phyloP scores from a whole-genome alignment of 2,113 vertebrate species.

The Cettia cetti region DNA sequence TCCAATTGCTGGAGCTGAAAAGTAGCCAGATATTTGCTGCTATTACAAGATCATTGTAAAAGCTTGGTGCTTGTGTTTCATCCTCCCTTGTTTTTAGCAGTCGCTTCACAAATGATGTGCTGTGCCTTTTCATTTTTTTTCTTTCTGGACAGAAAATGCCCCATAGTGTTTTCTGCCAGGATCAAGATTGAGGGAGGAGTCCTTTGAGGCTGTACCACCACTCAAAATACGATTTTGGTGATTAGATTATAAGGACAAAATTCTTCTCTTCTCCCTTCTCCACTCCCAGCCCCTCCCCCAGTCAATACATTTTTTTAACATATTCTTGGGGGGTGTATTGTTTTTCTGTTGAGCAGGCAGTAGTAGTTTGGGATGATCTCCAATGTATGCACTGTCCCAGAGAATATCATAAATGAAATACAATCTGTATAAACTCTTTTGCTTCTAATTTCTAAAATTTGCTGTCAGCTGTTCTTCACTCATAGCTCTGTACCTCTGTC shows the following conservation, averaged over 20 bases:
- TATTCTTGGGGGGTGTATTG: neutral
- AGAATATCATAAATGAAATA: neutral
- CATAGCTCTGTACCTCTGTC: neutral
- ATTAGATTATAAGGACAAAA: neutral
- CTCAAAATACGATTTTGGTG: neutral
- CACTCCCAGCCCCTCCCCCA: no score
- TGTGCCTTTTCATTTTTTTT: neutral
- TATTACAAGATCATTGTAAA: neutral
- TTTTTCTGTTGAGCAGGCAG: neutral
- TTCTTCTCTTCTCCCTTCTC: neutral
- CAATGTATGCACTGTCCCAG: neutral
- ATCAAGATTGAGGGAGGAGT: neutral
- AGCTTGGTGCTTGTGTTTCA: neutral
- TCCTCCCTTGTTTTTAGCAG: conserved; percentile 8
- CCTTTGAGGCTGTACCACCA: neutral
- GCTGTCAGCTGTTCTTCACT: neutral
- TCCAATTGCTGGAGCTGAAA: neutral
- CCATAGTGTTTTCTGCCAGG: neutral
- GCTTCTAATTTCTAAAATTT: neutral
- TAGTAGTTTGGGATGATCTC: neutral
- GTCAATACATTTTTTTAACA: neutral
- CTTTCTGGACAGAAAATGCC: neutral
- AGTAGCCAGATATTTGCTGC: neutral
- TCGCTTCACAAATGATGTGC: neutral
- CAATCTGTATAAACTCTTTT: neutral